These are phyloP conservation scores for Syndactyla subalaris DNA, from an alignment of 2,797 vertebrate genomes.

Conservation along the genomic window DNA sequence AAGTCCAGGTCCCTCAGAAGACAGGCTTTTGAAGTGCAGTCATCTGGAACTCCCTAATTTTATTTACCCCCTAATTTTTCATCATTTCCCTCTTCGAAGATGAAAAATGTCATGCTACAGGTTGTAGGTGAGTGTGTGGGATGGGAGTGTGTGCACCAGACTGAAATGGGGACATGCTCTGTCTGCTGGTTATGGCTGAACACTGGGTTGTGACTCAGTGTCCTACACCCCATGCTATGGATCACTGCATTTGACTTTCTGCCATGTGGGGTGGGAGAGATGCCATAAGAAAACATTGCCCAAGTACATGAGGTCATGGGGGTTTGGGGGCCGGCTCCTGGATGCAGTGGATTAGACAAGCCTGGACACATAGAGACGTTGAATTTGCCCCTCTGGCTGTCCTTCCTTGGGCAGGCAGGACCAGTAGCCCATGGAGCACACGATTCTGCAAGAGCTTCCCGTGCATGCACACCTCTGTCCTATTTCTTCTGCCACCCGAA, in stretches of 20 bases:
- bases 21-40: background rate
- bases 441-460: background rate
- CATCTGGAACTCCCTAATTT: background rate
- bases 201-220: constrained; percentile 18
- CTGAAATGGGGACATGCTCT: background rate
- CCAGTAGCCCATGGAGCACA: background rate
- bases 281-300: background rate
- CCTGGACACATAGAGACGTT: fast-evolving
- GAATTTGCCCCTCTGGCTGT: background rate
- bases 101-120: background rate
- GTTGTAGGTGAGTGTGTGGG: background rate
- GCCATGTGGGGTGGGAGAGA: background rate
- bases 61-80: background rate
- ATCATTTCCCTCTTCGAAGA: fast-evolving
- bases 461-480: background rate
- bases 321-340: background rate
- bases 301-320: background rate
- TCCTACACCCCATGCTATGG: background rate
- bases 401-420: background rate
- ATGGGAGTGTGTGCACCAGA: background rate
- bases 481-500: background rate
- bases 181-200: background rate
- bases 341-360: background rate
- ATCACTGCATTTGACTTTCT: background rate
- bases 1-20: background rate